These are phyloP conservation scores for Achatina immaculata DNA, from an alignment of 1,140 invertebrate genomes.

Conservation along the genomic window DNA sequence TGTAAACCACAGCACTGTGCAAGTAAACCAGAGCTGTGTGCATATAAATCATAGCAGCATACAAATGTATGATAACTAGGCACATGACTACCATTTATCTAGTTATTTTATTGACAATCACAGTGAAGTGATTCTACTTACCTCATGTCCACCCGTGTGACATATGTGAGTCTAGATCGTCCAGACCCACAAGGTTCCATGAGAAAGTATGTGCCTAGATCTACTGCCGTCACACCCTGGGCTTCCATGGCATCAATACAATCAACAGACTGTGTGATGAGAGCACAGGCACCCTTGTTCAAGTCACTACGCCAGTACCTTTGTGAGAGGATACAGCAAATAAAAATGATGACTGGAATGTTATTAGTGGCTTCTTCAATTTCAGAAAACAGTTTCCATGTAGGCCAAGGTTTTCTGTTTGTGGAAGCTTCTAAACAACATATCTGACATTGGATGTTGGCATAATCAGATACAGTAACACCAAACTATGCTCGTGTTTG, in stretches of 20 bases:
- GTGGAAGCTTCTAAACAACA: not conserved
- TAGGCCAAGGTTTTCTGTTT: not conserved
- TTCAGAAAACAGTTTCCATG: not conserved
- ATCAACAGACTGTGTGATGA: not conserved
- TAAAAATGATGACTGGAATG: not conserved
- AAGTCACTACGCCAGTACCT: not conserved
- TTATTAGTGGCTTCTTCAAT: not conserved
- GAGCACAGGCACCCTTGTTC: slow-evolving; percentile 67
- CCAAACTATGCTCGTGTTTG: too few relatives aligned
- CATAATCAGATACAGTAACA: too few relatives aligned
- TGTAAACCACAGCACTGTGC: too few relatives aligned
- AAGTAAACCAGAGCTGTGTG: too few relatives aligned
- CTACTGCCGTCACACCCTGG: slow-evolving; percentile 85
- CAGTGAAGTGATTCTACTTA: slow-evolving; percentile 69
- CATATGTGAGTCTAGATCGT: slow-evolving; percentile 88
- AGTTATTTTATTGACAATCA: too few relatives aligned
- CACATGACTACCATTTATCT: too few relatives aligned
- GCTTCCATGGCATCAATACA: slow-evolving; percentile 49
- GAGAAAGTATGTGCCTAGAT: slow-evolving; percentile 90
- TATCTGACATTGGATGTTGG: too few relatives aligned
- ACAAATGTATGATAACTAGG: too few relatives aligned
- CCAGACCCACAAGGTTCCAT: slow-evolving; percentile 94
- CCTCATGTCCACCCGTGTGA: slow-evolving; percentile 91
- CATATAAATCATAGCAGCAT: too few relatives aligned
- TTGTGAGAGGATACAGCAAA: too few relatives aligned